Base-by-base conservation (phyloP, 1,140 invertebrate species). In the Euura lappo region DNA sequence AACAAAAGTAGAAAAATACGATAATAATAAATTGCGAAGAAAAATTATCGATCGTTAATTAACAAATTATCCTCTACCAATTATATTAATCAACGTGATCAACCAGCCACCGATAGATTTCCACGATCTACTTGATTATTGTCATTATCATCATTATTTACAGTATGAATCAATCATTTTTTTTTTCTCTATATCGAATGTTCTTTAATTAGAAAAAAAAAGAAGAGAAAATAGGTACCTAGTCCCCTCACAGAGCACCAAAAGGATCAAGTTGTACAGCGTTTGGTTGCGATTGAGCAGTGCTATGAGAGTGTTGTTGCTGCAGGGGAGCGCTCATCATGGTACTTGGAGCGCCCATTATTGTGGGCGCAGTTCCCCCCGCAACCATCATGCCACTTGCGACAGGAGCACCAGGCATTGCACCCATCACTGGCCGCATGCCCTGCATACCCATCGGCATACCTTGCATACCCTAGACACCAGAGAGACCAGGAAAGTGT, bases 261-360 rank as follows among this genome's bases (percentile, higher is more conserved):
- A 89, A 89, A 51, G 88, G 88, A 82, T 89, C 88, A 65, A 89
- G 82, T 73, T 87, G 87, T 70, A 88, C 84, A 74, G 82, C 82
- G 74, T 86, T 87, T 79, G 79, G 81, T 71, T 86, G 83, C 69
- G 82, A 76, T 72, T 83, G 84, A 75, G 79, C 76, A 71, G 82
- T 78, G 2, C 75, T 77, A 72, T 83, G 85, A 69, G 81, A 77
- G 64, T 82, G 82, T 70, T 82, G 83, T 70, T 82, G 85, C 75
- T 85, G 85, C 65, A 80, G 72, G 71, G 82, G 75, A 75, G 78
- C 77, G 60, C 73, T 77, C 84, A 82, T 85, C 79, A 85, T 85
- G 69, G 82, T 77, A 77, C 83, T 86, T 60, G 77, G 68, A 44
- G 72, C 75, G 43, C 79, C 77, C 79, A 85, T 85, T 68, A 83